These are phyloP conservation scores for Clunio marinus DNA, from an alignment of 2,888 invertebrate species.

Conservation along the genomic window DNA sequence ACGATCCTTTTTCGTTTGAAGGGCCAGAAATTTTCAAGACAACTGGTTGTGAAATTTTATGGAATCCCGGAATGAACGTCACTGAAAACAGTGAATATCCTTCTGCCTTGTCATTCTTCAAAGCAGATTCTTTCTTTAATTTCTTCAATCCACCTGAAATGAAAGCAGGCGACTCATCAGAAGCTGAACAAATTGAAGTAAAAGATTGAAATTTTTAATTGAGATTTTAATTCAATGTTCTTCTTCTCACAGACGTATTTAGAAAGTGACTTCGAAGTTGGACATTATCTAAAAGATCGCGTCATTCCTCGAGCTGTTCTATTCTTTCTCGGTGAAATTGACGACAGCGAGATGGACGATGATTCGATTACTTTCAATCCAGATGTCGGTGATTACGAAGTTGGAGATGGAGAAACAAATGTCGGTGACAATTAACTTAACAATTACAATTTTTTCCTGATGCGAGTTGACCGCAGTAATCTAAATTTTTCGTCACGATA, in stretches of 20 bases:
- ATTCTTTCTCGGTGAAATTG: constrained; percentile 86
- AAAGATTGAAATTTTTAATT: constrained; percentile 11
- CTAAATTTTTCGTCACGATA: too few relatives aligned
- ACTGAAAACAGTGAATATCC: constrained; percentile 69
- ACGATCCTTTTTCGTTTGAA: constrained; percentile 78
- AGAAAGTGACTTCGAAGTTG: constrained; percentile 90
- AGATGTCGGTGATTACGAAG: too few relatives aligned
- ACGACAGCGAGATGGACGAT: constrained; percentile 56
- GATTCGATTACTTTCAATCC: too few relatives aligned
- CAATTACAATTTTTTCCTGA: too few relatives aligned
- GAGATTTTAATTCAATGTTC: too few relatives aligned
- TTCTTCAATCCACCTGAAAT: constrained; percentile 73
- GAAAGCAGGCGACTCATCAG: constrained; percentile 40
- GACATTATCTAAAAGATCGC: constrained; percentile 93
- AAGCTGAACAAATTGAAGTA: background rate
- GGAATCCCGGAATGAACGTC: constrained; percentile 79
- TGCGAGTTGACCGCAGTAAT: too few relatives aligned
- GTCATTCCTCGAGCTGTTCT: constrained; percentile 92
- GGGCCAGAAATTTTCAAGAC: constrained; percentile 83
- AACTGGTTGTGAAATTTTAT: constrained; percentile 71
- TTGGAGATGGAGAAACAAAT: too few relatives aligned
- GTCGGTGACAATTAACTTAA: too few relatives aligned
- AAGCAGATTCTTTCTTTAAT: constrained; percentile 84
- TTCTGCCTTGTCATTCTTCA: constrained; percentile 48
- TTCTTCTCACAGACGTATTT: constrained; percentile 45